phyloP scores from a whole-genome alignment of 2,888 invertebrate genomes.

The Chrysodeixis includens region DNA sequence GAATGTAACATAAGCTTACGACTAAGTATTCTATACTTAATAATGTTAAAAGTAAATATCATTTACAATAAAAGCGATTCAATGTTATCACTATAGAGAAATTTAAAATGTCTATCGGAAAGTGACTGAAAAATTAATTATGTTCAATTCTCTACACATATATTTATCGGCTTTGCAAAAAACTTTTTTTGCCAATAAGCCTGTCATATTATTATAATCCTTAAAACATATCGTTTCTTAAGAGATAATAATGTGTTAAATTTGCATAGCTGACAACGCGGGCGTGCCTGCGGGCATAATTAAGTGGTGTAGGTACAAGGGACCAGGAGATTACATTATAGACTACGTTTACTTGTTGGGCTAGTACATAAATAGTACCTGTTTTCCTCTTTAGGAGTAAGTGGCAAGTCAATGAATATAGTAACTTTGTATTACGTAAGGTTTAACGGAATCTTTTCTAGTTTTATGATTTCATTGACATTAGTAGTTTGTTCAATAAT shows the following conservation, averaged over 20 bases:
- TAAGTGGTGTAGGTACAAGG: slow-evolving; percentile 27
- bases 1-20: no score
- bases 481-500: background rate
- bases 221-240: background rate
- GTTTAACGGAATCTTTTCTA: background rate
- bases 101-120: no score
- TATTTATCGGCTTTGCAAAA: no score
- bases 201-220: background rate
- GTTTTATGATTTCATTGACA: background rate
- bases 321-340: slow-evolving; percentile 43
- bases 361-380: slow-evolving; percentile 19
- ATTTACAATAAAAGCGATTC: no score
- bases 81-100: no score
- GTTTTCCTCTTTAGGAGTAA: slow-evolving; percentile 28
- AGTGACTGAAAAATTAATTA: no score
- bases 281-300: slow-evolving; percentile 25
- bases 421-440: background rate
- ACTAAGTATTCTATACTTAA: no score
- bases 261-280: slow-evolving; percentile 23
- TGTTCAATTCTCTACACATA: no score
- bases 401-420: slow-evolving; percentile 7
- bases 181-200: background rate
- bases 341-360: slow-evolving; percentile 33
- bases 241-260: slow-evolving; percentile 19
- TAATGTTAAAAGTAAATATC: no score